Evolutionary conservation across 2,888 invertebrate species (phyloP), one percentile per base, ranked within the genome.

Genomic region (Cerceris rybyensis): DNA sequence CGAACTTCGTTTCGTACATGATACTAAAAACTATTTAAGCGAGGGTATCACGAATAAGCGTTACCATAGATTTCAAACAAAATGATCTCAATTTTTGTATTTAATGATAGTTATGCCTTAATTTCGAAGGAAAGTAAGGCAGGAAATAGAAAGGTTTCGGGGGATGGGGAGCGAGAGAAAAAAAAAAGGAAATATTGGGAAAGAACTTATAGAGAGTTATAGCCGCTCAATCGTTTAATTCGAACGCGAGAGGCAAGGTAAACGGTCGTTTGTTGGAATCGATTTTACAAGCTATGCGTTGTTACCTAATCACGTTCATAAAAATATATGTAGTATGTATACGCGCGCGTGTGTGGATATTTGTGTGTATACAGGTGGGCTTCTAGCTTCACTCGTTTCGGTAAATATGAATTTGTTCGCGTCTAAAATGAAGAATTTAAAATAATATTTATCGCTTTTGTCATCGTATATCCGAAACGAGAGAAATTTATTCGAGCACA

Each of bases 301-400:
- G 89, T 89, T 90, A 89, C 87, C 88, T 91, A 89, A 89, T 90
- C 88, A 90, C 90, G 90, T 91, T 91, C 90, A 91, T 91, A 92
- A 92, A 92, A 92, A 92, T 92, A 92, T 92, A 91, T 91, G 86
- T 84, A 81, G 78, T 82, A 66, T 77, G 68, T 81, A 83, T 81
- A 79, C 82, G 79, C 82, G 77, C 82, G 79, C 79, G 80, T 64
- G 80, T 64, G 78, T 84, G 67, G 77, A 66, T 84, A 76, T 81
- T 69, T 77, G 58, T 76, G 54, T 71, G 43, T 80, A 78, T 64
- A 88, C 81, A 85, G 87, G 86, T 88, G 85, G 86, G 82, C 75
- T 79, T 83, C 76, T 78, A 78, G 81, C 68, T 81, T 87, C 82
- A 73, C 85, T 88, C 86, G 85, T 80, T 83, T 87, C 86, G 81